These are phyloP conservation scores for Clivina fossor DNA, from an alignment of 2,888 invertebrate species.

Conservation along the genomic window DNA sequence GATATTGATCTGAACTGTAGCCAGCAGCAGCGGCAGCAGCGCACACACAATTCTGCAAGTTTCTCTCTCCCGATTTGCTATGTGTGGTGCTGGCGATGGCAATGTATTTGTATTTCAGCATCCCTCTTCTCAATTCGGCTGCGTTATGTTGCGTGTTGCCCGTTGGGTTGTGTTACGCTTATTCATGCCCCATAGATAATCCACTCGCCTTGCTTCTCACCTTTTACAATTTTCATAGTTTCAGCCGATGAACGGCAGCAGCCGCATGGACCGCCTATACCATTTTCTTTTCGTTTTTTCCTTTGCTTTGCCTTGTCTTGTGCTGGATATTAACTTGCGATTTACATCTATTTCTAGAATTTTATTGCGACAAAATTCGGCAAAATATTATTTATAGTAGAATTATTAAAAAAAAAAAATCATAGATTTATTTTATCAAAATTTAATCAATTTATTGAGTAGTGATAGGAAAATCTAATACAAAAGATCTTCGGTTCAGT, in stretches of 20 bases:
- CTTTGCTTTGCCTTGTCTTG: no score
- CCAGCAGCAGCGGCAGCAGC: constrained; percentile 2
- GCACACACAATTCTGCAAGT: not conserved
- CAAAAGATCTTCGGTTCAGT: not conserved
- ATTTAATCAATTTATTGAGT: no score
- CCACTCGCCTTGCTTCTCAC: no score
- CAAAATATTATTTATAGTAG: not conserved
- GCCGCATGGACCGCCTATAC: no score
- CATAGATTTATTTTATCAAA: not conserved
- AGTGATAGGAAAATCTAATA: no score
- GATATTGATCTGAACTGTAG: constrained; percentile 52
- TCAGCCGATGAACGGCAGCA: no score
- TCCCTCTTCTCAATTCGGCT: no score
- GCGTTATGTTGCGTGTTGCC: no score
- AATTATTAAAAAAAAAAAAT: not conserved
- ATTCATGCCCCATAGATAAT: not conserved
- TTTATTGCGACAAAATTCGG: not conserved
- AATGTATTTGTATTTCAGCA: not conserved
- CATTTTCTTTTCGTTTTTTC: no score
- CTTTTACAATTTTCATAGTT: no score
- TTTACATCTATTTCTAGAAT: not conserved
- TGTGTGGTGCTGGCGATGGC: no score
- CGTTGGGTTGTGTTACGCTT: not conserved
- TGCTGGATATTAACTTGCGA: no score
- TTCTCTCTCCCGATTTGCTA: not conserved